Base-by-base conservation (phyloP, 1,140 invertebrate species). In the Sycophaga agraensis region DNA sequence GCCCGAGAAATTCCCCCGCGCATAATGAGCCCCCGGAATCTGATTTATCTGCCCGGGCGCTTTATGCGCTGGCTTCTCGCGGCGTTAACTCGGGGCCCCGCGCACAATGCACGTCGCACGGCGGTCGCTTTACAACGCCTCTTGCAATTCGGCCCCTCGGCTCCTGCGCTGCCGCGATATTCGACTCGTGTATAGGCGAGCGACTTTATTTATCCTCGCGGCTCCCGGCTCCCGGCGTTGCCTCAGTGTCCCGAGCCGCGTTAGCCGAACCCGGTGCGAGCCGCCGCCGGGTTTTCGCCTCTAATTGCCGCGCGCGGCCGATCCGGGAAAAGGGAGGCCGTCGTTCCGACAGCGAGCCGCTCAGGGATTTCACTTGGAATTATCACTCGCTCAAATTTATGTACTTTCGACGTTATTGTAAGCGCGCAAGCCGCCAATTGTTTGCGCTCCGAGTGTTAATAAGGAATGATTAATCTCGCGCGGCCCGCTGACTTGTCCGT, bases 161-260 rank as follows among this genome's bases (percentile, higher is more conserved):
- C 55, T 14, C 53, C 11, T 7, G 14, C 28, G 21, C 21, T 6
- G 21, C 1, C 19, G 16, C 37, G 7, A 48, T 39, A 28, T 50
- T 50, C 46, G 35, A 50, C 35, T 59, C 9, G 45, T 5, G n/a
- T n/a, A n/a, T n/a, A 34, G 24, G 17, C 26, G 35, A 45, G 22
- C 37, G 35, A 42, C 26, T 59, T 59, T 59, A 50, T 34, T n/a
- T n/a, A n/a, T n/a, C 46, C 45, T 59, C 34, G 42, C 42, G 37
- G 46, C n/a, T n/a, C n/a, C n/a, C n/a, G n/a, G n/a, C n/a, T n/a
- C n/a, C n/a, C n/a, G n/a, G n/a, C n/a, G n/a, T n/a, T n/a, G n/a
- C n/a, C n/a, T n/a, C n/a, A n/a, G n/a, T n/a, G n/a, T n/a, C n/a
- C n/a, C n/a, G n/a, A n/a, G n/a, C n/a, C n/a, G n/a, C n/a, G n/a